These are phyloP conservation scores for Anabas testudineus DNA, from an alignment of 2,797 vertebrate species.

Conservation along the genomic window DNA sequence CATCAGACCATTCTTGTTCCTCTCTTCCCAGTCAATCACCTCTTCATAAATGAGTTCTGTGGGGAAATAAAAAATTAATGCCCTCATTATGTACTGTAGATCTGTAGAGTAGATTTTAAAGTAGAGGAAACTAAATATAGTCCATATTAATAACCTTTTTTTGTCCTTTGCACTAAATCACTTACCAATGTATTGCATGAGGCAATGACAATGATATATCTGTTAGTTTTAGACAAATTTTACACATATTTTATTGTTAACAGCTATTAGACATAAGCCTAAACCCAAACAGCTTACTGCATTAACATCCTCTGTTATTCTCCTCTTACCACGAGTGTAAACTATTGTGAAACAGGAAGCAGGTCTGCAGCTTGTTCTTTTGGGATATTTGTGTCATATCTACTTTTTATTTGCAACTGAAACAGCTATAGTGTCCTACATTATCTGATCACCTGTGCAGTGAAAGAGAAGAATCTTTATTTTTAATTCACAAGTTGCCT, in stretches of 20 bases:
- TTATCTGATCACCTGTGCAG: not conserved
- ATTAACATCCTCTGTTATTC: not conserved
- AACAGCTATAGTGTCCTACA: not conserved
- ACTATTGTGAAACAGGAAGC: not conserved
- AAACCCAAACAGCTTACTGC: not conserved
- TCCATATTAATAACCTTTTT: too few species aligned
- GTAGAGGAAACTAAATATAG: not conserved
- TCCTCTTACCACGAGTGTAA: not conserved
- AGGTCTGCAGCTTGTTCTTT: not conserved
- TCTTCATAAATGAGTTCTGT: constrained; percentile 98
- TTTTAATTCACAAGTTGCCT: not conserved
- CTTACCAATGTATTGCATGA: too few species aligned
- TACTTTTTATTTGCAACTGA: not conserved
- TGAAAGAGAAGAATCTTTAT: not conserved
- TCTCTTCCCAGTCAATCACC: constrained; percentile 98
- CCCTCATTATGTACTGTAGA: not conserved
- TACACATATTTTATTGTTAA: too few species aligned
- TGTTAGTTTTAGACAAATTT: too few species aligned
- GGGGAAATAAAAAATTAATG: constrained; percentile 3
- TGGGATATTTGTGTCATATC: too few species aligned
- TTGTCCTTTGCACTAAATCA: too few species aligned
- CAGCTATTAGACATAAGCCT: too few species aligned
- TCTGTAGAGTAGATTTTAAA: not conserved
- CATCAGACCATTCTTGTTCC: constrained; percentile 95
- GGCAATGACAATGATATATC: too few species aligned